Evolutionary conservation across 1,140 invertebrate genomes (phyloP).

Genomic region (Brachystomella parvula): DNA sequence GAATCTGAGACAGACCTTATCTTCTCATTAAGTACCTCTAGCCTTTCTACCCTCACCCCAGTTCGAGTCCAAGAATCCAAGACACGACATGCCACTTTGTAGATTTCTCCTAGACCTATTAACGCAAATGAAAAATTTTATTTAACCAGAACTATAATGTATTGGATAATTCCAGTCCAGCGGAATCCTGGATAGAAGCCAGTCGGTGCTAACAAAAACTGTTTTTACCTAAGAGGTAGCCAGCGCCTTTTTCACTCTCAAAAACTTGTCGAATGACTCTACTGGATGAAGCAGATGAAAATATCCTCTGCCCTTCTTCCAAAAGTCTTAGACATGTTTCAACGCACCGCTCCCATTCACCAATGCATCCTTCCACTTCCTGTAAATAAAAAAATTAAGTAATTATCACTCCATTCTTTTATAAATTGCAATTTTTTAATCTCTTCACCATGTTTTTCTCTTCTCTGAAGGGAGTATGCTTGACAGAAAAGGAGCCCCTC

Average conservation of each 20-base stretch:
- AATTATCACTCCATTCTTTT: background rate
- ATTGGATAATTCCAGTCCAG: background rate
- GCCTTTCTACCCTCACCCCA: background rate
- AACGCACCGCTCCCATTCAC: slow-evolving; percentile 53
- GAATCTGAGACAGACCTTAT: background rate
- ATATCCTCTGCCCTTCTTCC: slow-evolving; percentile 49
- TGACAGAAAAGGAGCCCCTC: background rate
- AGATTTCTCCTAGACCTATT: background rate
- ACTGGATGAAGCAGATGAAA: slow-evolving; percentile 50
- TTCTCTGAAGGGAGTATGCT: slow-evolving; percentile 21
- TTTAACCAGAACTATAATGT: too few species aligned
- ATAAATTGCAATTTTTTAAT: background rate
- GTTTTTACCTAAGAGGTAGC: slow-evolving; percentile 47
- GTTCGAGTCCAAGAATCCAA: background rate
- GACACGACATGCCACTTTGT: background rate
- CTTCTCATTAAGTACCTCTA: background rate
- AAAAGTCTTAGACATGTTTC: slow-evolving; percentile 49
- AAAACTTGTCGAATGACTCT: slow-evolving; percentile 51
- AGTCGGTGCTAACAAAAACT: background rate
- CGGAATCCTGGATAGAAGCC: background rate
- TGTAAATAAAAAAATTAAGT: background rate
- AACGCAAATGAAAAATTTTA: too few species aligned
- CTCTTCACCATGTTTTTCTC: slow-evolving; percentile 22
- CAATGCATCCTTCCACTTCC: background rate
- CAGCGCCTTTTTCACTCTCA: slow-evolving; percentile 49